These are phyloP conservation scores for Eubucco bourcierii DNA, from an alignment of 2,113 vertebrate genomes.

Conservation along the genomic window DNA sequence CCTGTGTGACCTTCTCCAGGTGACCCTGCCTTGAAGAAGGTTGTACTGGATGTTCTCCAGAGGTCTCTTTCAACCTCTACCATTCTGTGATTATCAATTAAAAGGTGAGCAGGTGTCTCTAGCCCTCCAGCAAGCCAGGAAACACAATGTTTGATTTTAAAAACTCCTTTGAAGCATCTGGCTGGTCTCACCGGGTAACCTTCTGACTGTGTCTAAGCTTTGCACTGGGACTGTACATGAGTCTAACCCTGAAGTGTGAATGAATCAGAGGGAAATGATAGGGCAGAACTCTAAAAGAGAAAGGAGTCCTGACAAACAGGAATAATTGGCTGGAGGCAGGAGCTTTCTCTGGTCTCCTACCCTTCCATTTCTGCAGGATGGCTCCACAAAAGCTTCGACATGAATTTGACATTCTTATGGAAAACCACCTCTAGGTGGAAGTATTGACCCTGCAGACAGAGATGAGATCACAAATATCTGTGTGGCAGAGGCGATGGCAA, in stretches of 20 bases:
- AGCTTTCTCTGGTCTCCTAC: neutral
- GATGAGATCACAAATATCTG: conserved; percentile 57
- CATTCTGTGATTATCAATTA: neutral
- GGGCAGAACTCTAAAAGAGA: neutral
- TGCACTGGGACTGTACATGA: neutral
- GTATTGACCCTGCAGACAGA: conserved; percentile 62
- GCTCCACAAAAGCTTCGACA: neutral
- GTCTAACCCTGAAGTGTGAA: neutral
- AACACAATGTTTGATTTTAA: neutral
- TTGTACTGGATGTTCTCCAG: too few species aligned
- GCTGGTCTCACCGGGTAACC: neutral
- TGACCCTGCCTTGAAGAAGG: too few species aligned
- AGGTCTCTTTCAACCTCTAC: too few species aligned
- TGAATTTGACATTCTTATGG: conserved; percentile 47
- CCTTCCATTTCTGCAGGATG: conserved; percentile 1
- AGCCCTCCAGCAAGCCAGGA: neutral
- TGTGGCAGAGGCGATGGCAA: conserved; percentile 24
- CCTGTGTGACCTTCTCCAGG: too few species aligned
- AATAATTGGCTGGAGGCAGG: conserved; percentile 15
- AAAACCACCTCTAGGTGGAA: conserved; percentile 71
- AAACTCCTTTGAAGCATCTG: neutral
- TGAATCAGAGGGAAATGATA: conserved; percentile 20
- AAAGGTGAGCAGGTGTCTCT: neutral
- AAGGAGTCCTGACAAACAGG: conserved; percentile 13
- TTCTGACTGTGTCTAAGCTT: neutral